These are phyloP conservation scores for Sebastes trivittatus DNA, from an alignment of 2,797 vertebrate genomes.

Conservation along the genomic window DNA sequence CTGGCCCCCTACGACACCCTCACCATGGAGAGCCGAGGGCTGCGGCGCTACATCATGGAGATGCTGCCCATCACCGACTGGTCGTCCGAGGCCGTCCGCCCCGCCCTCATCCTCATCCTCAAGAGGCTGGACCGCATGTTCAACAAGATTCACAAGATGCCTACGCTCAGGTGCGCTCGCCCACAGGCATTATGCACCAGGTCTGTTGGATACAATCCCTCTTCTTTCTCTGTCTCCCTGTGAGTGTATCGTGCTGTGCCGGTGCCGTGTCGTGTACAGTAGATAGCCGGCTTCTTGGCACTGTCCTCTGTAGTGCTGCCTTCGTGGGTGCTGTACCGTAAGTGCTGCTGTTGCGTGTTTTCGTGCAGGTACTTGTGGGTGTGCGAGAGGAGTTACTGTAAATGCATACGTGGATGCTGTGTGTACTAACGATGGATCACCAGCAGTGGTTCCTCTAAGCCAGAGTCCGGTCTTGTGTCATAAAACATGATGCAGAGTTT, in stretches of 20 bases:
- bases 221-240: constrained; percentile 56
- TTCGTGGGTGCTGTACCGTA: constrained; percentile 65
- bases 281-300: constrained; percentile 72
- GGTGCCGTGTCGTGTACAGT: constrained; percentile 71
- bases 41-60: constrained; percentile 96
- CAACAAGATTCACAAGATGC: constrained; percentile 99
- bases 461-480: constrained; percentile 25
- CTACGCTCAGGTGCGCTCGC: constrained; percentile 95
- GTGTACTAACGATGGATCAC: not conserved
- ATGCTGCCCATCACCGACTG: constrained; percentile 99
- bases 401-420: not conserved
- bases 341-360: constrained; percentile 62
- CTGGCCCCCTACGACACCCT: constrained; percentile 97
- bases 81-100: constrained; percentile 95
- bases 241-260: constrained; percentile 72
- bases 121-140: constrained; percentile 99
- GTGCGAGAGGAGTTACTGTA: not conserved
- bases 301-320: constrained; percentile 67
- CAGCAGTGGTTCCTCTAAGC: constrained; percentile 36
- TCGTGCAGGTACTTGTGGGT: constrained; percentile 12
- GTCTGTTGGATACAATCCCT: constrained; percentile 76
- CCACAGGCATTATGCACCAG: constrained; percentile 84
- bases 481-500: not conserved
- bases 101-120: constrained; percentile 97
- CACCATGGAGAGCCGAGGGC: constrained; percentile 97